Base-by-base conservation (phyloP, 1,140 invertebrate genomes). In the Radopholus similis region DNA sequence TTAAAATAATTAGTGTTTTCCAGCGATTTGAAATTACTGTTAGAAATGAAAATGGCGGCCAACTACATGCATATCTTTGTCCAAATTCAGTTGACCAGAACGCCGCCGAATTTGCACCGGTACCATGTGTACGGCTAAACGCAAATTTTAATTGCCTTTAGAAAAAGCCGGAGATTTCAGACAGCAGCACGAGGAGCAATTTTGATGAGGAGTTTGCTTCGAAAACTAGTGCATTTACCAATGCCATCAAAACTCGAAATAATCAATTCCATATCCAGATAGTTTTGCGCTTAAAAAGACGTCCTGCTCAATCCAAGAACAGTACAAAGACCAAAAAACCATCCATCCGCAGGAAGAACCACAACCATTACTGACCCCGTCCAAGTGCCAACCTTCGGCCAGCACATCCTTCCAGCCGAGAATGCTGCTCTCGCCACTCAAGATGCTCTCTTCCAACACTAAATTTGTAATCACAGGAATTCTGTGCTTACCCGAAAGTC, bases 21-120 rank as follows among this genome's bases (percentile, higher is more conserved):
- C 58, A 70, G 68, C 68, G 60, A 23, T 56, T 69, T 18, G 68
- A 70, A 53, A 69, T 70, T 32, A 57, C 70, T 5, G 40, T 70
- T 38, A 47, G 69, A 28, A 70, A 70, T 55, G 68, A 70, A 13
- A 71, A 71, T 44, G 68, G 68, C n/a, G 54, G 56, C 1, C 47
- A 32, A 21, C 64, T 70, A 15, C 30, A 73, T 11, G 70, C 68
- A 18, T 70, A 47, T 28, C 28, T 70, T 35, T 70, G 68, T 35
- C 68, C 70, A 5, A 66, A 64, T n/a, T 18, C 13, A 4, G 21
- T 47, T 15, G 18, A 60, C 1, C 32, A 60, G 44, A 38, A 4
- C 6, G 37, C 30, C 32, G 18, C 42, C 6, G 58, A 42, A 23
- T 23, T 51, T 15, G 5, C 21, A 26, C 18, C 21, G 30, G 23